These are phyloP conservation scores for Smittia sp. DNA, from an alignment of 2,888 invertebrate genomes.

Conservation along the genomic window DNA sequence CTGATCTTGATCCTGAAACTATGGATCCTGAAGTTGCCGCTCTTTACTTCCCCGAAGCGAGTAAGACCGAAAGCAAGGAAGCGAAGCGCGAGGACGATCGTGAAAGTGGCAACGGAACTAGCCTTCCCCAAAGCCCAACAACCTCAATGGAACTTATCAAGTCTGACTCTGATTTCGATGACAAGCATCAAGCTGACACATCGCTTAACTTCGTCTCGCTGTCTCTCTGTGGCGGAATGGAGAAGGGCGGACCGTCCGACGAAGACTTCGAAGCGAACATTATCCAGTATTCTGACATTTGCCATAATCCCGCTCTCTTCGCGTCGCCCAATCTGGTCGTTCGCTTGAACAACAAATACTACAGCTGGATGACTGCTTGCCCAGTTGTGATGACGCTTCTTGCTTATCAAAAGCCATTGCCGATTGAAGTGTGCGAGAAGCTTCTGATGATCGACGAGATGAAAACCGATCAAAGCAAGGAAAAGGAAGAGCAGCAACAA, in stretches of 20 bases:
- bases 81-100: slow-evolving; percentile 75
- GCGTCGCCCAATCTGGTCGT: slow-evolving; percentile 81
- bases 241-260: slow-evolving; percentile 57
- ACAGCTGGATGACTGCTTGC: slow-evolving; percentile 88
- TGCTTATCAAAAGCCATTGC: slow-evolving; percentile 81
- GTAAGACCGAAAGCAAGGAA: not conserved
- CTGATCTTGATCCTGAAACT: slow-evolving; percentile 83
- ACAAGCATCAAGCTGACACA: slow-evolving; percentile 55
- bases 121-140: slow-evolving; percentile 83
- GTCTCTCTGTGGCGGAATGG: slow-evolving; percentile 73
- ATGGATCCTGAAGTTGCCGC: slow-evolving; percentile 91
- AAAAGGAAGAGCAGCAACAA: slow-evolving; percentile 13
- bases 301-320: slow-evolving; percentile 70
- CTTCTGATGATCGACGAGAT: not conserved
- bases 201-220: slow-evolving; percentile 65
- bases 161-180: slow-evolving; percentile 78
- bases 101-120: slow-evolving; percentile 95
- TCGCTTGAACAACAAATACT: slow-evolving; percentile 81
- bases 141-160: slow-evolving; percentile 73
- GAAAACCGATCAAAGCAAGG: not conserved
- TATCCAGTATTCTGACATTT: slow-evolving; percentile 57
- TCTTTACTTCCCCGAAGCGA: slow-evolving; percentile 71
- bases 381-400: slow-evolving; percentile 85
- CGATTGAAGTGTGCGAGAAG: slow-evolving; percentile 57
- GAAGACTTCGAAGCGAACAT: slow-evolving; percentile 63